phyloP scores from a whole-genome alignment of 2,888 invertebrate genomes.

The Doris montereyensis region DNA sequence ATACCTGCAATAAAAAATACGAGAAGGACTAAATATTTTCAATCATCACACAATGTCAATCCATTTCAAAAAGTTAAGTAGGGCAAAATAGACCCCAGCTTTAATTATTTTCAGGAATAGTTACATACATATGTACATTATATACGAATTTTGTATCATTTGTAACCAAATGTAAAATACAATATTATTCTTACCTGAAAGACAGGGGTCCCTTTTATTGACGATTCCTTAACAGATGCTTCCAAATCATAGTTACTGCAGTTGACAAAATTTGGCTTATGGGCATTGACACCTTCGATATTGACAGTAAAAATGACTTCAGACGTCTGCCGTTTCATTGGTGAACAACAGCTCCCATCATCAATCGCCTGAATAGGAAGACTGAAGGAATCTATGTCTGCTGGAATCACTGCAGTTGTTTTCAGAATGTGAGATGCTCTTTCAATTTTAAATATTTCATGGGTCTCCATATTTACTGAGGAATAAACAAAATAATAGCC shows the following conservation, averaged over 20 bases:
- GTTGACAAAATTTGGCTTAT: conserved; percentile 95
- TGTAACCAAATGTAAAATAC: background rate
- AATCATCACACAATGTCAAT: too few species aligned
- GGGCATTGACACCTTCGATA: conserved; percentile 97
- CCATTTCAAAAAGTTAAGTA: too few species aligned
- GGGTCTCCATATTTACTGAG: too few species aligned
- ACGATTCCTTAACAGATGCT: conserved; percentile 54
- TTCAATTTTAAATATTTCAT: conserved; percentile 64
- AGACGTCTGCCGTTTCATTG: conserved; percentile 84
- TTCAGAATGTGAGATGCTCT: conserved; percentile 68
- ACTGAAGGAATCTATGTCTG: conserved; percentile 80
- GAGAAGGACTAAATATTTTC: too few species aligned
- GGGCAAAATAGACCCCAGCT: too few species aligned
- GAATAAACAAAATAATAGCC: too few species aligned
- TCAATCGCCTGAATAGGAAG: conserved; percentile 97
- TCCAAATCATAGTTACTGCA: conserved; percentile 88
- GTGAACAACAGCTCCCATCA: conserved; percentile 96
- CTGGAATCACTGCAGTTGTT: conserved; percentile 57
- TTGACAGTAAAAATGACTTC: conserved; percentile 81
- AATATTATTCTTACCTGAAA: conserved; percentile 50
- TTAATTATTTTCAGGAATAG: too few species aligned
- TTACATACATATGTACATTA: too few species aligned
- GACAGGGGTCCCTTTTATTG: conserved; percentile 51
- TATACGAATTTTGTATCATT: too few species aligned
- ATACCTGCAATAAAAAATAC: too few species aligned